phyloP scores from a whole-genome alignment of 1,140 invertebrate genomes.

The Drosophila triauraria region DNA sequence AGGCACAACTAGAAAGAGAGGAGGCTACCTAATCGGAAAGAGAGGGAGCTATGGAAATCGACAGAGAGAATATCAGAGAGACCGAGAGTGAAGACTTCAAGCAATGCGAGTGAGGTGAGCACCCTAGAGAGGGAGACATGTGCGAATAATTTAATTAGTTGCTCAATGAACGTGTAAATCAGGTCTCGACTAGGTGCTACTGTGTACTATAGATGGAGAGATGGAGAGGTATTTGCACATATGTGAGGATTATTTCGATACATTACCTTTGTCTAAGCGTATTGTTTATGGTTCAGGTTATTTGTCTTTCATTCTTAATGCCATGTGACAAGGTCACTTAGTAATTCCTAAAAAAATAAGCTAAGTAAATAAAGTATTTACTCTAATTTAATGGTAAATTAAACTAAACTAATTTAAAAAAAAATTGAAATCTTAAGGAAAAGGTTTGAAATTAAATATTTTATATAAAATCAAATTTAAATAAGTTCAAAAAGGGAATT shows the following conservation, averaged over 20 bases:
- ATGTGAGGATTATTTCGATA: constrained; percentile 5
- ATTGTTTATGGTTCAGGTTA: not conserved
- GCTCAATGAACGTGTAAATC: constrained; percentile 10
- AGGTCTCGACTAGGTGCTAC: constrained; percentile 34
- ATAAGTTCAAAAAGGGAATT: not conserved
- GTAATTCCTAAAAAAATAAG: not conserved
- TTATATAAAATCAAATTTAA: no score
- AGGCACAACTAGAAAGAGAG: constrained; percentile 18
- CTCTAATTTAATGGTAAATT: no score
- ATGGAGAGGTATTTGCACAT: constrained; percentile 7
- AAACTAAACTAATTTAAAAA: no score
- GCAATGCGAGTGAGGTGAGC: constrained; percentile 1
- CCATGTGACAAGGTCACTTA: no score
- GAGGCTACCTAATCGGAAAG: not conserved
- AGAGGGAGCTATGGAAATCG: constrained; percentile 14
- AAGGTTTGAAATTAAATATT: no score
- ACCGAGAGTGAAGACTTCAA: not conserved
- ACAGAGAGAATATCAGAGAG: constrained; percentile 3
- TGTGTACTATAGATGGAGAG: constrained; percentile 1
- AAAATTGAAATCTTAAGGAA: no score
- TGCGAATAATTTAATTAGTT: constrained; percentile 73
- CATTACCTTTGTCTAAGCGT: not conserved
- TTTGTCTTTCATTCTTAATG: not conserved
- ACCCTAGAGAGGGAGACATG: constrained; percentile 30
- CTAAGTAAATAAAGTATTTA: no score